Evolutionary conservation across 2,888 invertebrate species (phyloP), one percentile per base, ranked within the genome.

Genomic region (Zelleria hepariella): DNA sequence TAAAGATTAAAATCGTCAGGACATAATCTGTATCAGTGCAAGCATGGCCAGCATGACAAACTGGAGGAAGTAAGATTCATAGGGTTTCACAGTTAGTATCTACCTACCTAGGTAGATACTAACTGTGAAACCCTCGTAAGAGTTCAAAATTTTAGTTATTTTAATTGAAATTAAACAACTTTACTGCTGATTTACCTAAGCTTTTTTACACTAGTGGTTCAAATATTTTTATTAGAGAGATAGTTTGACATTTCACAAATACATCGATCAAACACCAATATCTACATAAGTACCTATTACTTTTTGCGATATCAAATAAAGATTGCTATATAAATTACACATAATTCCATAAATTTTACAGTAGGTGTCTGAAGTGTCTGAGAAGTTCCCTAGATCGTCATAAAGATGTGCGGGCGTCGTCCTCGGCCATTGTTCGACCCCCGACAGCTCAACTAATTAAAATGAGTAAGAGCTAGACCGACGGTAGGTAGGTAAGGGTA

Each of bases 11-110:
- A 77, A 80, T 80, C 79, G 65, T 69, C 67, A 68, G 71, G 61
- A 63, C 73, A 68, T 78, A 80, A 84, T 82, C 78, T 82, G 69
- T 78, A 80, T 74, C 78, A 77, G 71, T 67, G 73, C 65, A 72
- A 54, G 55, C 81, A 77, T 77, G 82, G 64, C 63, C 61, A 26
- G 80, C 78, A 80, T 83, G 62, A 68, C 10, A 51, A 51, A 51
- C 3, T 18, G 6, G 7, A 20, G 51, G 51, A 21, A 21, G 51
- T 8, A 21, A 20, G 49, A 32, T 32, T 32, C 32, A 32, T 32
- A 5, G 32, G 32, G 10, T 32, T 32, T 32, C 32, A 32, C 10
- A 10, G 32, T 10, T 10, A 32, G 10, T n/a, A n/a, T n/a, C n/a
- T n/a, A n/a, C n/a, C n/a, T n/a, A n/a, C n/a, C n/a, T n/a, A n/a